These are phyloP conservation scores for Magallana ariakensis DNA, from an alignment of 1,140 invertebrate genomes.

Conservation along the genomic window DNA sequence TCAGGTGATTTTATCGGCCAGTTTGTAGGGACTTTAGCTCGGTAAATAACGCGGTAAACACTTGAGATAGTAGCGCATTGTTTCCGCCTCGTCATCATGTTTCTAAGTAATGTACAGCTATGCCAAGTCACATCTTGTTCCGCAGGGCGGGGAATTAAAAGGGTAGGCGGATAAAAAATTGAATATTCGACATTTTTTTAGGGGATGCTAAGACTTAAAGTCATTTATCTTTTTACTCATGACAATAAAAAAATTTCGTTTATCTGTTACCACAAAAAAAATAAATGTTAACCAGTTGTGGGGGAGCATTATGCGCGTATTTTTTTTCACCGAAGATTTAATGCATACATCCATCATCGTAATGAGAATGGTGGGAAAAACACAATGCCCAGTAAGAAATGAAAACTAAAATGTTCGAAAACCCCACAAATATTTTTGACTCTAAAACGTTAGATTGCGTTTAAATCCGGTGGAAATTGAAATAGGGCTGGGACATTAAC, in stretches of 20 bases:
- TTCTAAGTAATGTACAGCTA: not conserved
- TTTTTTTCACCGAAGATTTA: not conserved
- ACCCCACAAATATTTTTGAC: too few relatives aligned
- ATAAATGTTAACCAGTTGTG: not conserved
- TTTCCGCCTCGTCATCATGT: not conserved
- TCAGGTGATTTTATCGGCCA: constrained; percentile 9
- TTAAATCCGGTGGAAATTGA: constrained; percentile 6
- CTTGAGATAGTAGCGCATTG: not conserved
- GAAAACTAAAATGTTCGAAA: too few relatives aligned
- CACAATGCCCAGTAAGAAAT: too few relatives aligned
- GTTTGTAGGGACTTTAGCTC: not conserved
- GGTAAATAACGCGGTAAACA: constrained; percentile 5
- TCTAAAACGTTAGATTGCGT: not conserved
- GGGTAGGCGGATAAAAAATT: not conserved
- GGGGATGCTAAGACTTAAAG: too few relatives aligned
- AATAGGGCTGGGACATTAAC: not conserved
- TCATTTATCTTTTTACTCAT: too few relatives aligned
- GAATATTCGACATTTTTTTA: too few relatives aligned
- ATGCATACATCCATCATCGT: not conserved
- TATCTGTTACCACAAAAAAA: not conserved
- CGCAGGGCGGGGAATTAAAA: not conserved
- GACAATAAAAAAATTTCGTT: not conserved
- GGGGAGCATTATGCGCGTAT: not conserved
- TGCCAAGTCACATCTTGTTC: constrained; percentile 34
- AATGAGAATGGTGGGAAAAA: too few relatives aligned